Percentiles rank a stretch among this genome's conserved stretches.
phyloP scores from a whole-genome alignment of 1,140 invertebrate species.

The Drosophila bipectinata region DNA sequence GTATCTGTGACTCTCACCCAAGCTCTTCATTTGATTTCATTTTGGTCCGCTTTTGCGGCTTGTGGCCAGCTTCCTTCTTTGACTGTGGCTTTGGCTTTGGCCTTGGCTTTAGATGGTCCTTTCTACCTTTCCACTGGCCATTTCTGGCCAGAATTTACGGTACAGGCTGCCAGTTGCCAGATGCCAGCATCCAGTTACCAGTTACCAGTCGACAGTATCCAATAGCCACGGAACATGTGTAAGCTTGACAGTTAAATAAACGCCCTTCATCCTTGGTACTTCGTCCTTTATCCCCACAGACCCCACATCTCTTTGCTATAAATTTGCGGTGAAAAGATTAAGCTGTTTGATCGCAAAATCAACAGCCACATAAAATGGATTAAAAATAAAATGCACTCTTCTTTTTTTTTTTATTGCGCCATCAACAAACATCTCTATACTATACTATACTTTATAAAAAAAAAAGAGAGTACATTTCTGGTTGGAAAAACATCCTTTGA shows the following conservation, averaged over 20 bases:
- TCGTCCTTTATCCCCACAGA: neutral
- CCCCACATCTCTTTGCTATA: slow-evolving; percentile 32
- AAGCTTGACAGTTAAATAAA: slow-evolving; percentile 74
- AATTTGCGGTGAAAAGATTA: slow-evolving; percentile 75
- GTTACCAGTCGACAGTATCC: neutral
- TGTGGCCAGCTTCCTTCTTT: slow-evolving; percentile 40
- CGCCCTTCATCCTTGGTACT: slow-evolving; percentile 25
- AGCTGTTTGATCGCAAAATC: slow-evolving; percentile 79
- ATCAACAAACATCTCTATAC: slow-evolving; percentile 40
- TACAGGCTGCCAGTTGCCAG: neutral
- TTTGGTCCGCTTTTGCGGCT: slow-evolving; percentile 65
- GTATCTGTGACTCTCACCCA: neutral
- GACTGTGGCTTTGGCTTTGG: slow-evolving; percentile 2
- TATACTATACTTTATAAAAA: neutral
- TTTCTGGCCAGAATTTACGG: slow-evolving; percentile 32
- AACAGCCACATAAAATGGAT: slow-evolving; percentile 77
- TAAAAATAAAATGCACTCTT: slow-evolving; percentile 63
- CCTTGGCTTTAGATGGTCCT: neutral
- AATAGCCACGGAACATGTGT: slow-evolving; percentile 51
- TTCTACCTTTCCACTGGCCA: neutral
- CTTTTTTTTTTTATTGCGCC: slow-evolving; percentile 28
- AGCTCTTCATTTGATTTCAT: slow-evolving; percentile 74
- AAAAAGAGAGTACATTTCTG: neutral
- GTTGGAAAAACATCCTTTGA: slow-evolving; percentile 47
- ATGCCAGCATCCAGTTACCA: no score